These are phyloP conservation scores for Hemithea aestivaria DNA, from an alignment of 2,888 invertebrate species.

Conservation along the genomic window DNA sequence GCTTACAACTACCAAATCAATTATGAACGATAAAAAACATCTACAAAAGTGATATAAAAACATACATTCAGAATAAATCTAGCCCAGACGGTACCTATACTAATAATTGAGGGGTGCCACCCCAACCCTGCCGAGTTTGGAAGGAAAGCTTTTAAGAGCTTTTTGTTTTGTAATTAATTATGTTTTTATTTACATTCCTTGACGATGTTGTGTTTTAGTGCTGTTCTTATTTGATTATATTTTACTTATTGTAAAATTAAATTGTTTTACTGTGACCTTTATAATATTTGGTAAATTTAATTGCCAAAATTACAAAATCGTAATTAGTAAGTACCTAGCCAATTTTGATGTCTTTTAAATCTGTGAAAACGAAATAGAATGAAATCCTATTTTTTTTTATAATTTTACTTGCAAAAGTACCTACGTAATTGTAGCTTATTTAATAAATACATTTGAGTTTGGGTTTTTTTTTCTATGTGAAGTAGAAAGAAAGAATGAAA, in stretches of 20 bases:
- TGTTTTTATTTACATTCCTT: conserved; percentile 57
- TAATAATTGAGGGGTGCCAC: conserved; percentile 64
- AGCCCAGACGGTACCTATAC: conserved; percentile 58
- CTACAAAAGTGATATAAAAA: conserved; percentile 26
- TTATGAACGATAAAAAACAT: conserved; percentile 17
- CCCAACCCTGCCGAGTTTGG: conserved; percentile 67
- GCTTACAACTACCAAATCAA: conserved; percentile 23
- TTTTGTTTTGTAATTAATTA: conserved; percentile 76
- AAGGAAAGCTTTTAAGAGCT: conserved; percentile 77
- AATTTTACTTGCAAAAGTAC: too few species aligned
- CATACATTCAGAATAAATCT: conserved; percentile 59
- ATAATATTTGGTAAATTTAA: too few species aligned
- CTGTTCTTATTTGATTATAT: conserved; percentile 14
- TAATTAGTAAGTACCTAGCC: too few species aligned
- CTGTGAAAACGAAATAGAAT: too few species aligned
- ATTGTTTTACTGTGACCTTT: too few species aligned
- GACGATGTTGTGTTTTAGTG: conserved; percentile 43
- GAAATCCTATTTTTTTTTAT: too few species aligned
- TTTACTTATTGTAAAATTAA: conserved; percentile 1
- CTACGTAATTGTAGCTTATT: too few species aligned
- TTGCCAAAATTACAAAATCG: too few species aligned
- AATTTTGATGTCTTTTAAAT: too few species aligned
- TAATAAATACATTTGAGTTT: too few species aligned
- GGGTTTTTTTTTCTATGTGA: too few species aligned
- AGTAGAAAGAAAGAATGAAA: too few species aligned